Conservation (phyloP, 1,140 invertebrate species). For the Holcopasites calliopsidis region DNA sequence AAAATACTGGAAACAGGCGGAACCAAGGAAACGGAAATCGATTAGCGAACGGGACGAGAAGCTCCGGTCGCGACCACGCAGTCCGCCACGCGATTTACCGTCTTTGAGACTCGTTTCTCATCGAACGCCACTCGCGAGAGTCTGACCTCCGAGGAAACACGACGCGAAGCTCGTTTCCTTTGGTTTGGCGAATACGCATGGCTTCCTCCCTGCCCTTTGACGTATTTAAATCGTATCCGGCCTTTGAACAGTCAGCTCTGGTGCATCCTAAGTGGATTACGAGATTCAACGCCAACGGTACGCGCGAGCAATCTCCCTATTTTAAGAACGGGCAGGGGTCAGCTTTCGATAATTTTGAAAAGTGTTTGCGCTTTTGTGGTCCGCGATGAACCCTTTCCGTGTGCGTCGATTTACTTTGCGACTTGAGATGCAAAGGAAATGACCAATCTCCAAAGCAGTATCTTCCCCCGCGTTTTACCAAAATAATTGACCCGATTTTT, state of each 20-base stretch:
- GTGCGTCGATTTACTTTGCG: not conserved
- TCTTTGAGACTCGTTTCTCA: conserved; percentile 3
- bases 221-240: not conserved
- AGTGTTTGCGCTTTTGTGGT: not conserved
- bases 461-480: too few species aligned
- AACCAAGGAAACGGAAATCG: conserved; percentile 5
- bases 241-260: conserved; percentile 22
- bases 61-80: not conserved
- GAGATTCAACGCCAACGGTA: conserved; percentile 18
- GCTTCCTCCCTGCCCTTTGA: not conserved
- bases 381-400: not conserved
- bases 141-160: too few species aligned
- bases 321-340: not conserved
- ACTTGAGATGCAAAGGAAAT: not conserved
- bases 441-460: too few species aligned
- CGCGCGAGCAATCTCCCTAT: conserved; percentile 14
- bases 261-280: conserved; percentile 17
- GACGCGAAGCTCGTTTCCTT: too few species aligned
- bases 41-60: conserved; percentile 29
- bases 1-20: not conserved
- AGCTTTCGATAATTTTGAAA: not conserved
- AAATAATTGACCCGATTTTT: not conserved
- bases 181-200: conserved; percentile 7
- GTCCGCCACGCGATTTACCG: conserved; percentile 23
- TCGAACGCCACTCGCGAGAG: too few species aligned